These are phyloP conservation scores for Archivesica marissinica DNA, from an alignment of 1,140 invertebrate genomes.

Conservation along the genomic window DNA sequence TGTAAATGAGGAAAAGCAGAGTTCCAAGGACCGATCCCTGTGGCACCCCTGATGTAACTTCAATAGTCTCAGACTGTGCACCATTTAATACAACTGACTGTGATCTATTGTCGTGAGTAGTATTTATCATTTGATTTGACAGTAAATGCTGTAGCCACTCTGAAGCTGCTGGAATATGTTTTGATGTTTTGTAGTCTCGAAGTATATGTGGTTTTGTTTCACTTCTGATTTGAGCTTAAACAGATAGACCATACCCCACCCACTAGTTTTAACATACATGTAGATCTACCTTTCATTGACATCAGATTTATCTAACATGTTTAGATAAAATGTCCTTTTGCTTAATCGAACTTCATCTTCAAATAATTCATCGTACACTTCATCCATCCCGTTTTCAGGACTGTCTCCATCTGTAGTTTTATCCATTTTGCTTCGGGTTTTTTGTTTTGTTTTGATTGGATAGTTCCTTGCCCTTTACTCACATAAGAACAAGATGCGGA, in stretches of 20 bases:
- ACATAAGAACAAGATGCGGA: not conserved
- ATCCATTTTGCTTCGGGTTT: not conserved
- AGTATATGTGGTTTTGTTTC: no score
- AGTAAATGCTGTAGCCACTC: no score
- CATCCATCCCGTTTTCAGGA: not conserved
- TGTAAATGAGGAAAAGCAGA: no score
- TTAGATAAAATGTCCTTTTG: constrained; percentile 22
- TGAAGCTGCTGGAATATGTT: no score
- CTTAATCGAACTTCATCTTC: constrained; percentile 8
- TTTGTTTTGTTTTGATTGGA: not conserved
- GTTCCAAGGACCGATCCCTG: no score
- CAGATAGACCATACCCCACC: not conserved
- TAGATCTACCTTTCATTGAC: constrained; percentile 13
- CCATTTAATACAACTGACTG: no score
- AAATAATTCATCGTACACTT: not conserved
- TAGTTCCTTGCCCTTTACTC: not conserved
- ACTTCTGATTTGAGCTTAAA: no score
- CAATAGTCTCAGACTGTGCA: no score
- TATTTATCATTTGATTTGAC: no score
- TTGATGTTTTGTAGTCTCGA: no score
- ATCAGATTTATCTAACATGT: constrained; percentile 20
- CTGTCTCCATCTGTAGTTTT: not conserved
- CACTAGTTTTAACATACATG: not conserved
- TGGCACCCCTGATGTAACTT: no score
- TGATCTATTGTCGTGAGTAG: no score